Evolutionary conservation across 1,140 invertebrate species (phyloP), one percentile per base, ranked within the genome.

Genomic region (Listronotus bonariensis): DNA sequence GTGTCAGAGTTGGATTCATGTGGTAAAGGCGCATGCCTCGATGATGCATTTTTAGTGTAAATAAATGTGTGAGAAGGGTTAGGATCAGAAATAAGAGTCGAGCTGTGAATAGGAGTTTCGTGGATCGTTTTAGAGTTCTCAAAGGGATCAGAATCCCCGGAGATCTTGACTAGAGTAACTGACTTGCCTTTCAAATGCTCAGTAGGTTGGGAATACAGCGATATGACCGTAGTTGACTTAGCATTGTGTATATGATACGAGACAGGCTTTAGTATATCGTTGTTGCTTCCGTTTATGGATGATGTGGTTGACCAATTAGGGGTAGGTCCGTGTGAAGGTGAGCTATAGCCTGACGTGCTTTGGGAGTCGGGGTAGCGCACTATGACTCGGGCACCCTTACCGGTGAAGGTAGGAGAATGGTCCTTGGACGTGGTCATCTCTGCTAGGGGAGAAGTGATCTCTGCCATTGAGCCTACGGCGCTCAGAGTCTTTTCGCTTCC

Each of bases 291-390:
- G 65, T 74, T 76, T 38, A 79, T 65, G 12, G 78, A 78, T 20
- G 77, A 77, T 7, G 20, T 26, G 20, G 20, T 74, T n/a, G 78
- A 78, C 76, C 76, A 78, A 65, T 75, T 74, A 20, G 74, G 73
- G 15, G 75, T 76, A 11, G 68, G 70, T 26, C 69, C 69, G 49
- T 76, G 72, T 20, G 75, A 76, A 31, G 79, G 79, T 43, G 79
- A 80, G 70, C 78, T 80, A 68, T 80, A 80, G 42, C 79, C 79
- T n/a, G 79, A 80, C 20, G 78, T 80, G 69, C 78, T 80, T 71
- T 79, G 76, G 42, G 78, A 79, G 58, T 78, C 73, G 61, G 72
- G 75, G 69, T 71, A 71, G 57, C 68, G 65, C 49, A 76, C 69
- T 65, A 74, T 60, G 58, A 76, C 72, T 68, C 68, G 68, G 36